Evolutionary conservation across 2,113 vertebrate genomes (phyloP), one percentile per base, ranked within the genome.

Genomic region (Neopipo cinnamomea): DNA sequence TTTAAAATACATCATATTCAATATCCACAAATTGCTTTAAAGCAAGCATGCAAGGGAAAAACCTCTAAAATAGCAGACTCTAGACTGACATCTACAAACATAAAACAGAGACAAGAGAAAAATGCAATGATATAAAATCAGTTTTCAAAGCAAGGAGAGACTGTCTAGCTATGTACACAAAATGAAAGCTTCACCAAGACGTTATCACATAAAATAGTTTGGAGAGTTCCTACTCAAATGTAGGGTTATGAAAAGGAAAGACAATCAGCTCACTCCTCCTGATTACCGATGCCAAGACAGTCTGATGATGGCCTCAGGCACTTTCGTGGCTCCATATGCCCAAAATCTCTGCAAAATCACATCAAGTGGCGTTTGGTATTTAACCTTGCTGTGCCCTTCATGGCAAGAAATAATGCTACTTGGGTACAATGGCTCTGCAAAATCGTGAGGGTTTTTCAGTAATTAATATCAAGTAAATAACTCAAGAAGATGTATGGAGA

Each of bases 401-500:
- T 2, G 1, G 74, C 35, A 79, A 88, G 58, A 88, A 88, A 76
- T 58, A 85, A 65, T 5, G 6, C 39, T 78, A 15, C 53, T 59
- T 74, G 52, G 41, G 66, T 83, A 44, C 25, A 78, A 68, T 37
- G 44, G 37, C 41, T 59, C 35, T 3, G 3, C 75, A 75, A 66
- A 74, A 76, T 12, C 1, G 2, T 21, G 52, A 78, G 33, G 21
- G 24, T 55, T 94, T 88, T 81, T 68, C 41, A 49, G 47, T 75
- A 86, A 94, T 85, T 95, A 79, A 61, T 70, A 76, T 55, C 50
- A 39, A 80, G 41, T 83, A 92, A 93, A 81, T 86, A 92, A 76
- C 52, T 74, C 20, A 39, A 37, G 90, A 84, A 80, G 14, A 71
- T 86, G 72, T 7, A 44, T 44, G 24, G 35, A 90, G 35, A 90